Conservation (phyloP, 2,797 vertebrate species). For the Miopithecus talapoin region DNA sequence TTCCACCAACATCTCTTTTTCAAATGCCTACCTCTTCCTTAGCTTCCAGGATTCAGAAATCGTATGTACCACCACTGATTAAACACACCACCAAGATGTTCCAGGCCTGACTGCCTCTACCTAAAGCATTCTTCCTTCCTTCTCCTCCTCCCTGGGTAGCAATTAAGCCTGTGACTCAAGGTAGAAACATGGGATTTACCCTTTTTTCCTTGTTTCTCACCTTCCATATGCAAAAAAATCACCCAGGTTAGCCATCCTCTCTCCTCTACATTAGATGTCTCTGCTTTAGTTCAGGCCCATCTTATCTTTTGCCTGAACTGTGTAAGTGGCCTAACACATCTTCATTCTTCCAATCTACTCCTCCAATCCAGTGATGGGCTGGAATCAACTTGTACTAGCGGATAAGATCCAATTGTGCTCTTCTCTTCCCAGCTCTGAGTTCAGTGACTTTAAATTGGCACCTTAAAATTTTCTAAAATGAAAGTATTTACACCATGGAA, state of each 20-base stretch:
- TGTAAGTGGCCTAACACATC: background rate
- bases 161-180: background rate
- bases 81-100: no score
- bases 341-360: background rate
- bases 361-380: background rate
- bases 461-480: background rate
- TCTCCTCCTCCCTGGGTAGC: background rate
- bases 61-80: rapidly evolving
- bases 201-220: background rate
- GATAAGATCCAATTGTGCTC: no score
- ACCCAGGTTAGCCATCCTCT: background rate
- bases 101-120: rapidly evolving
- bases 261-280: background rate
- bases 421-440: background rate
- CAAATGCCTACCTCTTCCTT: background rate
- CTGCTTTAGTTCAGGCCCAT: background rate
- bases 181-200: background rate
- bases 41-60: background rate
- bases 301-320: background rate
- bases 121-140: no score
- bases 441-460: background rate
- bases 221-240: background rate
- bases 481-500: background rate
- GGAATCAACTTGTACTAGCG: background rate
- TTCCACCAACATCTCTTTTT: background rate